Evolutionary conservation across 2,888 invertebrate species (phyloP), one percentile per base, ranked within the genome.

Genomic region (Spisula subtruncata): DNA sequence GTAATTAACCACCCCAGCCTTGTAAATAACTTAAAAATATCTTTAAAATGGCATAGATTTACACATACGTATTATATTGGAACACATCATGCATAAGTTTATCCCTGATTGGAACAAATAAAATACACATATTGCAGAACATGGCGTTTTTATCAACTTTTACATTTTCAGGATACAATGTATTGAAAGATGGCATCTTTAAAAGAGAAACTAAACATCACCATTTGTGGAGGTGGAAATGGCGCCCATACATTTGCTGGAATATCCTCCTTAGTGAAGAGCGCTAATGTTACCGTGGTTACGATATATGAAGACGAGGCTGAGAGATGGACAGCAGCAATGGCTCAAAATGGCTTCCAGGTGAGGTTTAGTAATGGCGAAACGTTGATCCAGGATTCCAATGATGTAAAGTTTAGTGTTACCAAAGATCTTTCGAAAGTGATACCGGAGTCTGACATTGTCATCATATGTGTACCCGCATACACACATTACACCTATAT

Each of bases 171-270:
- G 41, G 41, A 41, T 8, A 41, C 41, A 8, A 35, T 75, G 29
- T 35, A 32, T 29, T 32, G 16, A 35, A 46, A 0, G 0, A 84
- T 84, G 84, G 32, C 75, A 32, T 32, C 25, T 20, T 54, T 85
- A 20, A 16, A 12, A 10, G 32, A 88, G 16, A 83, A 85, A 48
- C 54, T 89, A 10, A 89, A 90, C 51, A n/a, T 93, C 32, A 90
- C 92, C 41, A 88, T 90, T 29, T 95, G 95, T 87, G 95, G 95
- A 5, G 94, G 94, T 1, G 95, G 94, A 14, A 95, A 95, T 90
- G 94, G 94, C 41, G 94, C 95, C 25, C 94, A 95, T 81, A 92
- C 91, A 16, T 66, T 93, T 35, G 92, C 94, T 2, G 94, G 94
- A 18, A 81, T 94, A 0, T 90, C 93, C 8, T 90, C 95, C 12